These are phyloP conservation scores for Sympetrum striolatum DNA, from an alignment of 2,888 invertebrate species.

Conservation along the genomic window DNA sequence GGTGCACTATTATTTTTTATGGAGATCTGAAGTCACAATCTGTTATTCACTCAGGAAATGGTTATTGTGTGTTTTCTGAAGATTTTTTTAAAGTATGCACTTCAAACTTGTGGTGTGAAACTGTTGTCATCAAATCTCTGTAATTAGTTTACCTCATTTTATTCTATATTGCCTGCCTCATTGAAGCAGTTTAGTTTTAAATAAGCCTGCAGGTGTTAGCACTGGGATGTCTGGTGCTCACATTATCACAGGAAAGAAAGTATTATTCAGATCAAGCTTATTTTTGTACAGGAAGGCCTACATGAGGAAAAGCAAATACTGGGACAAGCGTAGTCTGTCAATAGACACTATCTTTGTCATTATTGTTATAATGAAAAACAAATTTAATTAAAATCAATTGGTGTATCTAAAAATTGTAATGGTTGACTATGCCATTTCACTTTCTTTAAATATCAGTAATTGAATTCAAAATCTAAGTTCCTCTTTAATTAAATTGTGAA, in stretches of 20 bases:
- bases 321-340: constrained; percentile 44
- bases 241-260: constrained; percentile 45
- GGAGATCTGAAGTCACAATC: constrained; percentile 43
- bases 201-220: constrained; percentile 40
- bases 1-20: constrained; percentile 42
- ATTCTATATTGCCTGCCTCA: constrained; percentile 44
- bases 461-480: constrained; percentile 39
- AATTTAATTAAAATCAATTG: constrained; percentile 13
- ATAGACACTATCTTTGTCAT: constrained; percentile 37
- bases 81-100: constrained; percentile 38
- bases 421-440: constrained; percentile 8
- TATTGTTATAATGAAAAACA: constrained; percentile 17
- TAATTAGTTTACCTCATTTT: constrained; percentile 44
- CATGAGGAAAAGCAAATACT: constrained; percentile 43
- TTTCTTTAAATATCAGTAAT: constrained; percentile 8
- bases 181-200: constrained; percentile 43
- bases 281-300: constrained; percentile 47
- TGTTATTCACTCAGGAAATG: constrained; percentile 43
- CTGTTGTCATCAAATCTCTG: constrained; percentile 43
- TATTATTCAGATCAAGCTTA: constrained; percentile 48
- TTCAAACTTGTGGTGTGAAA: constrained; percentile 43
- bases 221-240: constrained; percentile 31
- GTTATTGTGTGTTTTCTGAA: constrained; percentile 43
- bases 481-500: neutral
- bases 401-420: constrained; percentile 31